Percentiles rank a stretch among this genome's conserved stretches.
Conservation (phyloP, 2,113 vertebrate genomes). For the Alethe diademata region DNA sequence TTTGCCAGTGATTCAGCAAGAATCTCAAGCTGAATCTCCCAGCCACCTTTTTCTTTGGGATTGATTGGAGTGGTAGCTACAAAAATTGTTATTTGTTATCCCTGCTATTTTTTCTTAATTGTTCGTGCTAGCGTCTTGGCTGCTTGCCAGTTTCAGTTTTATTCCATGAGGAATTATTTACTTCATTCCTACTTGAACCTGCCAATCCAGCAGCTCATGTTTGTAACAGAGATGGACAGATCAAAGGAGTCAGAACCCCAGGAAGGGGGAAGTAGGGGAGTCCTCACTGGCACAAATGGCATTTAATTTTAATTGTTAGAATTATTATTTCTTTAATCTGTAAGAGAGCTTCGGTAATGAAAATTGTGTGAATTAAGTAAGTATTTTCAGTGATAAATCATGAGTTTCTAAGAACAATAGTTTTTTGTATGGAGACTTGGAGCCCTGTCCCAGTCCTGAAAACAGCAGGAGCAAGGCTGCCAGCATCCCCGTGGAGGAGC, state of each 20-base stretch:
- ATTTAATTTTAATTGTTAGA: conserved; percentile 56
- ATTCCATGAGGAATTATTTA: conserved; percentile 64
- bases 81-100: neutral
- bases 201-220: conserved; percentile 55
- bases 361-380: conserved; percentile 15
- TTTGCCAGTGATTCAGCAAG: neutral
- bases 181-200: conserved; percentile 58
- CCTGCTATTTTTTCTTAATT: conserved; percentile 8
- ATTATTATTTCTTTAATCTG: conserved; percentile 27
- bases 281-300: neutral
- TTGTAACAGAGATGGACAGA: conserved; percentile 65
- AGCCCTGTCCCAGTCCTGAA: neutral
- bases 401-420: neutral
- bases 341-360: conserved; percentile 20
- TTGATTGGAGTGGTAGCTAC: neutral
- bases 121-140: neutral
- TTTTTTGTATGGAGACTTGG: neutral
- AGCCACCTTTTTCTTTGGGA: neutral
- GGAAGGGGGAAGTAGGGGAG: conserved; percentile 24
- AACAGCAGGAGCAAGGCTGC: neutral
- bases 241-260: conserved; percentile 55
- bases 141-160: conserved; percentile 37
- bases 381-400: conserved; percentile 22
- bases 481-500: rapidly evolving
- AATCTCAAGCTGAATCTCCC: neutral